A percentile compares a stretch with the other conserved stretches of the same genome.
Evolutionary conservation across 2,888 invertebrate genomes (phyloP).

Genomic region (Cotesia congregata): DNA sequence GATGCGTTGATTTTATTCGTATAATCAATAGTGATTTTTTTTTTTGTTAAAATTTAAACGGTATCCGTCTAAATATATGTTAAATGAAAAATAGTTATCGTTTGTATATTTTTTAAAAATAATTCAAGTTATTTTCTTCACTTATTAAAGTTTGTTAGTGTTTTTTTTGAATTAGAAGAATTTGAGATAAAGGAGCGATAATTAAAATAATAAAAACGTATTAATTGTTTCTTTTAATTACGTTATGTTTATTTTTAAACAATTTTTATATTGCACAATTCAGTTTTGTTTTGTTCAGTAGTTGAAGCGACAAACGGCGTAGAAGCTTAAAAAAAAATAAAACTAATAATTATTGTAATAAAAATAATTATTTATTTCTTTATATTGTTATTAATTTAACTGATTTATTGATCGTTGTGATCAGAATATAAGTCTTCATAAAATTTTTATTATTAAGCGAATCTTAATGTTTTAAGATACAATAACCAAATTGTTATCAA

Average conservation of each 20-base stretch:
- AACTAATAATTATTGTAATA: not conserved
- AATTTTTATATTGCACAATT: not conserved
- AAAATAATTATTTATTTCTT: constrained; percentile 5
- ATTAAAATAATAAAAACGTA: constrained; percentile 15
- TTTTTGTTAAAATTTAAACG: constrained; percentile 7
- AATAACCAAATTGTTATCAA: constrained; percentile 36
- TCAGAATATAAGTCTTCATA: constrained; percentile 10
- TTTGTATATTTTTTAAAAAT: constrained; percentile 22
- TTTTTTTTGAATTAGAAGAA: constrained; percentile 13
- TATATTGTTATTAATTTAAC: not conserved
- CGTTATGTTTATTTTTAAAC: constrained; percentile 29
- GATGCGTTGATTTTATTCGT: no score
- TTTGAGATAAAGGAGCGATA: not conserved
- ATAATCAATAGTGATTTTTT: no score
- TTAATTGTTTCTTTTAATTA: constrained; percentile 26
- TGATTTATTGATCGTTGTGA: not conserved
- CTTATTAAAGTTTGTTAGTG: constrained; percentile 29
- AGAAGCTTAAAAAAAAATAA: not conserved
- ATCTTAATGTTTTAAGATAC: constrained; percentile 12
- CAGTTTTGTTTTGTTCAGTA: constrained; percentile 18
- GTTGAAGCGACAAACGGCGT: not conserved
- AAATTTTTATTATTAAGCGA: not conserved
- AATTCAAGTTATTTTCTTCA: constrained; percentile 24
- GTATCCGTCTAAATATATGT: not conserved
- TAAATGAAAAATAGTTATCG: constrained; percentile 10